Percentiles rank a stretch among this genome's conserved stretches.
phyloP scores from a whole-genome alignment of 2,888 invertebrate species.

The Lapara coniferarum region DNA sequence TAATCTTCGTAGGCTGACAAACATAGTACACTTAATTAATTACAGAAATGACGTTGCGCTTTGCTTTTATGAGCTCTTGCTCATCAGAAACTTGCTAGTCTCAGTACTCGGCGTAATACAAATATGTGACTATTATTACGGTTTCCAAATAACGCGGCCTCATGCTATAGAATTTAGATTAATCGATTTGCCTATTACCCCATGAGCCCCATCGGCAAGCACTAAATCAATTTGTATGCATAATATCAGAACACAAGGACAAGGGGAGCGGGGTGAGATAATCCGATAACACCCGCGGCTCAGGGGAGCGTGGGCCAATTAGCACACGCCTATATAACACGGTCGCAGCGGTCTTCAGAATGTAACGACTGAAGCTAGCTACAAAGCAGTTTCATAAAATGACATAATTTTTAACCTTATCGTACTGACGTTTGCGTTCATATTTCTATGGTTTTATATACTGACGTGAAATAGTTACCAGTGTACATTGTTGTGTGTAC shows the following conservation, averaged over 20 bases:
- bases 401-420: too few relatives aligned
- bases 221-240: slow-evolving; percentile 23
- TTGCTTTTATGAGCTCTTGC: too few relatives aligned
- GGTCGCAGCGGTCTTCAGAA: slow-evolving; percentile 11
- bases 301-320: slow-evolving; percentile 19
- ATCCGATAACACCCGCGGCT: slow-evolving; percentile 4
- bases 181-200: neutral
- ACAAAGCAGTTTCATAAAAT: too few relatives aligned
- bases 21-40: too few relatives aligned
- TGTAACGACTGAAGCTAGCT: neutral
- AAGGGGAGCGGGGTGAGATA: neutral
- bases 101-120: too few relatives aligned
- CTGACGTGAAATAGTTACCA: too few relatives aligned
- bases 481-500: too few relatives aligned
- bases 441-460: too few relatives aligned
- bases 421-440: too few relatives aligned
- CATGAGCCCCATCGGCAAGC: neutral
- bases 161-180: neutral
- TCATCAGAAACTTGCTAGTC: too few relatives aligned
- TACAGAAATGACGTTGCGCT: too few relatives aligned
- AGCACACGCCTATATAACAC: neutral
- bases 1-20: neutral
- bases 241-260: neutral
- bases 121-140: too few relatives aligned
- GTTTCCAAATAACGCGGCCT: neutral